Conservation (phyloP, 2,797 vertebrate species). For the Scleropages formosus region DNA sequence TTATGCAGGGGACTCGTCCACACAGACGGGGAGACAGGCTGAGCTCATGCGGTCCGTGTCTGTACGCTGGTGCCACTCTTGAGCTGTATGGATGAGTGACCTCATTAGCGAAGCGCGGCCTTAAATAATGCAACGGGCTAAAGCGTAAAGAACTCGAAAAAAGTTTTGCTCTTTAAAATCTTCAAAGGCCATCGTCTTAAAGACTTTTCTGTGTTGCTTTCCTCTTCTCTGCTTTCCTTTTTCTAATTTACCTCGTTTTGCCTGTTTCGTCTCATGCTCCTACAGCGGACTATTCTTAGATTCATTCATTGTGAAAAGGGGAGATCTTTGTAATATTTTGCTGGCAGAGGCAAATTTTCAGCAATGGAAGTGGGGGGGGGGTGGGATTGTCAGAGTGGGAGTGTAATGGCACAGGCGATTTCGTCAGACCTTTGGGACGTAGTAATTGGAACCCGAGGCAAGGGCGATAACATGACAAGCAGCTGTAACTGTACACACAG, state of each 20-base stretch:
- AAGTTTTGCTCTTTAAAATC: slow-evolving; percentile 1
- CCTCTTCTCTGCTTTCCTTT: not conserved
- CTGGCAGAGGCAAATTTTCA: too few species aligned
- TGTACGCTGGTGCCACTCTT: too few species aligned
- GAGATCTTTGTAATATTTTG: too few species aligned
- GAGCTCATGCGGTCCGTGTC: not conserved
- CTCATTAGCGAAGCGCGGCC: not conserved
- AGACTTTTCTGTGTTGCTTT: not conserved
- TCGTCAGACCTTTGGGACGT: not conserved
- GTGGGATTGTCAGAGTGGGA: too few species aligned
- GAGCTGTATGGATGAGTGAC: not conserved
- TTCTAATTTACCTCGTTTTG: too few species aligned
- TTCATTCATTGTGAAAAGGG: too few species aligned
- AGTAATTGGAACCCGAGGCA: not conserved
- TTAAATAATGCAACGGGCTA: slow-evolving; percentile 11
- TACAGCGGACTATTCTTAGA: too few species aligned
- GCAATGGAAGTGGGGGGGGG: too few species aligned
- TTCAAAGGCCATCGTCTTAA: not conserved
- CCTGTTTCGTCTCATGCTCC: not conserved
- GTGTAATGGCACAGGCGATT: not conserved
- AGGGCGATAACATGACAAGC: not conserved
- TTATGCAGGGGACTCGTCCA: not conserved
- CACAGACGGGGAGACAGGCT: not conserved
- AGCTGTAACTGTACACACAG: not conserved
- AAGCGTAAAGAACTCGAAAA: not conserved